Conservation (phyloP, 1,140 invertebrate genomes). For the Bombus consobrinus region DNA sequence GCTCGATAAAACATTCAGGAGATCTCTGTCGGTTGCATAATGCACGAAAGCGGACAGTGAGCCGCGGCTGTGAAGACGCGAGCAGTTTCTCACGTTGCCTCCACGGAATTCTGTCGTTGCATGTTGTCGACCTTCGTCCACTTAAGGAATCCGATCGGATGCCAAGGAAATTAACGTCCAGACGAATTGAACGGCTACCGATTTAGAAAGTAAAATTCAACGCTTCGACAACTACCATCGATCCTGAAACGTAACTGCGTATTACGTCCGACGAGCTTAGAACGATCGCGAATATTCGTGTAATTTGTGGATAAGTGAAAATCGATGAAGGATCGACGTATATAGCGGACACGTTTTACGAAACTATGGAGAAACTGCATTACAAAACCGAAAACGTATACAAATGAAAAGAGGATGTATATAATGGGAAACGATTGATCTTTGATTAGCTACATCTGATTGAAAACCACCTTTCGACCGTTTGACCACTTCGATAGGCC, state of each 20-base stretch:
- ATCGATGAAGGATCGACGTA: conserved; percentile 53
- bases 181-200: neutral
- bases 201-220: neutral
- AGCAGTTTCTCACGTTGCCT: conserved; percentile 65
- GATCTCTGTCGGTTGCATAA: conserved; percentile 66
- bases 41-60: conserved; percentile 53
- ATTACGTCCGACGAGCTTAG: neutral
- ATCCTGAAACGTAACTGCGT: too few relatives aligned
- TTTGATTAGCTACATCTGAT: conserved; percentile 70
- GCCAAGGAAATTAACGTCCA: conserved; percentile 21
- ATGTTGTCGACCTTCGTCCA: conserved; percentile 28
- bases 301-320: conserved; percentile 1
- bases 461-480: conserved; percentile 54
- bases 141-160: conserved; percentile 41
- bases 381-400: conserved; percentile 20
- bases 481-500: conserved; percentile 53
- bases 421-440: conserved; percentile 68
- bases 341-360: conserved; percentile 23
- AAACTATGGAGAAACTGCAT: conserved; percentile 33
- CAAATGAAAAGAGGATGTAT: conserved; percentile 19
- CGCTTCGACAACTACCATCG: neutral
- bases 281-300: conserved; percentile 9
- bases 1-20: conserved; percentile 67
- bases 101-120: conserved; percentile 39
- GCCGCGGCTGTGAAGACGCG: conserved; percentile 37